Conservation (phyloP, 23 tunicate species). For the Botrylloides violaceus region DNA sequence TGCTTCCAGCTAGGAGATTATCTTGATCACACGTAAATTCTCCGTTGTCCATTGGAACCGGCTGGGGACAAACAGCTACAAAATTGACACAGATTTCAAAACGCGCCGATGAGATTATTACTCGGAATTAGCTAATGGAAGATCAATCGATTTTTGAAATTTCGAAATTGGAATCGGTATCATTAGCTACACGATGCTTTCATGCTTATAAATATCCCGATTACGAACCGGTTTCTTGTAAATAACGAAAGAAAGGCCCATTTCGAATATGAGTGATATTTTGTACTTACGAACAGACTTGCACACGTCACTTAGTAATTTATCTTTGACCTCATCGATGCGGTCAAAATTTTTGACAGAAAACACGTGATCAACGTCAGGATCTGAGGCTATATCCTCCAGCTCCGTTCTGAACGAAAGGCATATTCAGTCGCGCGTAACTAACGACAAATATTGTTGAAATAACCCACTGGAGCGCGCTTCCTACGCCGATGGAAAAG, state of each 20-base stretch:
- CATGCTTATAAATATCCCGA: background rate
- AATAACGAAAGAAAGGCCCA: too few relatives aligned
- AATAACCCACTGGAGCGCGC: slow-evolving; percentile 44
- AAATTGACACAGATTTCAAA: background rate
- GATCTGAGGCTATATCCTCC: slow-evolving; percentile 77
- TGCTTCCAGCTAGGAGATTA: slow-evolving; percentile 31
- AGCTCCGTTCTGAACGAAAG: slow-evolving; percentile 50
- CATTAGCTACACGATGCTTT: too few relatives aligned
- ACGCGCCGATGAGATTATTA: too few relatives aligned
- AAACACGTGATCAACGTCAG: slow-evolving; percentile 72
- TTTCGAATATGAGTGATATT: too few relatives aligned
- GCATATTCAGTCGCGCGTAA: background rate
- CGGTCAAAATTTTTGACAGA: slow-evolving; percentile 89
- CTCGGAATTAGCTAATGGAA: too few relatives aligned
- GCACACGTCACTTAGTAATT: slow-evolving; percentile 85
- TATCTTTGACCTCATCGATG: slow-evolving; percentile 55
- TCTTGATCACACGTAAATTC: slow-evolving; percentile 42
- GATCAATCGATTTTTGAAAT: too few relatives aligned
- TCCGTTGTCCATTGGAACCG: slow-evolving; percentile 45
- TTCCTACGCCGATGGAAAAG: slow-evolving; percentile 89
- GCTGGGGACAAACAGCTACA: slow-evolving; percentile 61
- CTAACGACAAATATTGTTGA: background rate
- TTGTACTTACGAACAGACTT: slow-evolving; percentile 46
- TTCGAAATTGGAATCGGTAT: too few relatives aligned
- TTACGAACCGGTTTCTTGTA: too few relatives aligned